These are phyloP conservation scores for Aldabrachelys gigantea DNA, from an alignment of 2,113 vertebrate species.

Conservation along the genomic window DNA sequence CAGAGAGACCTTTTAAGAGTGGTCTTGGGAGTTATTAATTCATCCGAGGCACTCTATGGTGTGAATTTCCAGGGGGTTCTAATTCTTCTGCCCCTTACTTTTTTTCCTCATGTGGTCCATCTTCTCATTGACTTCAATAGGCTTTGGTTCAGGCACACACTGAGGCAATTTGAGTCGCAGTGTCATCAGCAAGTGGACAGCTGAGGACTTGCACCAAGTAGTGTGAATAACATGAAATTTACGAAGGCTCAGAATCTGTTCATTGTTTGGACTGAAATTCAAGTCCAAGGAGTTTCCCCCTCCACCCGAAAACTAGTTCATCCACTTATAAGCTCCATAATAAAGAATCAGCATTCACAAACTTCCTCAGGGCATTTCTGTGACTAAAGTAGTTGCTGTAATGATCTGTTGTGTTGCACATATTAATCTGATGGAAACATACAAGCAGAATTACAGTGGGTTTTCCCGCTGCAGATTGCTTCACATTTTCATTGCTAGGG, in stretches of 20 bases:
- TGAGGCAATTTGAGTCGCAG: neutral
- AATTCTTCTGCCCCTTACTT: neutral
- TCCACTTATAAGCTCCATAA: accelerated
- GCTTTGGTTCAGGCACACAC: neutral
- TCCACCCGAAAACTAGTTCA: neutral
- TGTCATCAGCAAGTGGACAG: accelerated
- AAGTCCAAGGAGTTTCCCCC: neutral
- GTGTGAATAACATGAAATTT: neutral
- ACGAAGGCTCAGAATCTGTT: neutral
- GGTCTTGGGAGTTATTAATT: neutral
- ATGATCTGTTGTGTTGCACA: neutral
- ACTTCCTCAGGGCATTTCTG: neutral
- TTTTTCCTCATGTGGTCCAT: accelerated
- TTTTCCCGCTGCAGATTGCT: conserved; percentile 30
- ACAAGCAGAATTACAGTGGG: neutral
- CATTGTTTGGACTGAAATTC: neutral
- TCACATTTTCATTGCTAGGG: neutral
- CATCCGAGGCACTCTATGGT: neutral
- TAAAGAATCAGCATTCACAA: neutral
- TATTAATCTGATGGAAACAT: neutral
- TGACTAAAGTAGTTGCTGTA: neutral
- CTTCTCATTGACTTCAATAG: neutral
- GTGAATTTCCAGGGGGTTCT: neutral
- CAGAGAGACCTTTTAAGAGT: neutral
- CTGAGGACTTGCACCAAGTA: neutral